These are phyloP conservation scores for Chaitophorus viminalis DNA, from an alignment of 2,888 invertebrate genomes.

Conservation along the genomic window DNA sequence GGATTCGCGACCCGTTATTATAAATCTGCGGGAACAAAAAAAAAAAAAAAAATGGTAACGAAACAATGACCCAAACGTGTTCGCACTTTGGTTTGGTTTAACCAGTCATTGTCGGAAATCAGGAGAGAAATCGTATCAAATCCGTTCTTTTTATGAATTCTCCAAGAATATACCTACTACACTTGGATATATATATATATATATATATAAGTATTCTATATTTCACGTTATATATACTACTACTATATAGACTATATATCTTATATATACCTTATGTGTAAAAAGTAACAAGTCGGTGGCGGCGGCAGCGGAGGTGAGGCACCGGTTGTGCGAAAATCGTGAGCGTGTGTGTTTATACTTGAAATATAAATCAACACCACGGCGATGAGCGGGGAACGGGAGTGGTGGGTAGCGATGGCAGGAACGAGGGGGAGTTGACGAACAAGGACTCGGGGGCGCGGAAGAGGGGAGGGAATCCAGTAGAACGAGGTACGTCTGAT, in stretches of 20 bases:
- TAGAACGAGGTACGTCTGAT: conserved; percentile 7
- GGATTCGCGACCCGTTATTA: conserved; percentile 39
- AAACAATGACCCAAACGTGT: conserved; percentile 59
- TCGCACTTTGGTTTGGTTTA: conserved; percentile 46
- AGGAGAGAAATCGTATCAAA: conserved; percentile 59
- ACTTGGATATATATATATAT: neutral
- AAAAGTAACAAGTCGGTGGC: too few relatives aligned
- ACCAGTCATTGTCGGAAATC: conserved; percentile 58
- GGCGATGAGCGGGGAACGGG: neutral
- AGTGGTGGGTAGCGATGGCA: neutral
- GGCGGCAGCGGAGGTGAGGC: conserved; percentile 4
- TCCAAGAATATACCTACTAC: neutral
- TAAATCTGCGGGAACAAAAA: conserved; percentile 12
- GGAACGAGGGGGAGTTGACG: neutral
- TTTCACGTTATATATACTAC: too few relatives aligned
- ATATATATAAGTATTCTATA: too few relatives aligned
- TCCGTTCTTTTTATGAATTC: conserved; percentile 52
- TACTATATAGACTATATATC: neutral
- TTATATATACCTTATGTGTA: too few relatives aligned
- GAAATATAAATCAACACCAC: conserved; percentile 37
- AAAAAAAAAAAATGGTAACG: conserved; percentile 19
- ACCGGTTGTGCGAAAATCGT: conserved; percentile 15
- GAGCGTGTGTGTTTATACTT: neutral
- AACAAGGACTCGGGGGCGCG: neutral
- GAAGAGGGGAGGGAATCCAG: neutral